Evolutionary conservation across 2,113 vertebrate species (phyloP).

Genomic region (Parotia lawesii): DNA sequence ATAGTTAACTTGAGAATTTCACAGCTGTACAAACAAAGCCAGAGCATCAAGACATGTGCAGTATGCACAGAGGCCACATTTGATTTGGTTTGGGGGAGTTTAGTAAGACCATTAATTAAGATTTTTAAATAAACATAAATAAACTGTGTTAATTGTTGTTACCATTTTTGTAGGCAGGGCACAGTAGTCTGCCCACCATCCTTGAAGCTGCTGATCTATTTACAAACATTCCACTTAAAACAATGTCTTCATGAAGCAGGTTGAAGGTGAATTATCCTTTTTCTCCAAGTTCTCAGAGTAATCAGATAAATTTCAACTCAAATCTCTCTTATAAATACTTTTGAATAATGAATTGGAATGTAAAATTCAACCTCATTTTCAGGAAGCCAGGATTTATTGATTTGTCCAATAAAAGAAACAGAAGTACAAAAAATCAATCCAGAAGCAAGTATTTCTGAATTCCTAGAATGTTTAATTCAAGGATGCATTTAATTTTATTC

Average conservation of each 20-base stretch:
- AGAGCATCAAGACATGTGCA: conserved; percentile 12
- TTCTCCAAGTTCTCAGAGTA: background rate
- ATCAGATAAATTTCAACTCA: background rate
- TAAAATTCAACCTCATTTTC: background rate
- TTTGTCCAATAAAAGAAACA: background rate
- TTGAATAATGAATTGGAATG: background rate
- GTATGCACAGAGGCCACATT: background rate
- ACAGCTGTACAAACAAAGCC: conserved; percentile 60
- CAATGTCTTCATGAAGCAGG: background rate
- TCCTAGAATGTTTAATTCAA: background rate
- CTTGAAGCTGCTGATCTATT: background rate
- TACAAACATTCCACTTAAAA: background rate
- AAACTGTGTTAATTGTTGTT: conserved; percentile 23
- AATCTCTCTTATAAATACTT: background rate
- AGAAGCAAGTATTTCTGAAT: background rate
- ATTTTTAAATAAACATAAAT: conserved; percentile 26
- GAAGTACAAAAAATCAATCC: background rate
- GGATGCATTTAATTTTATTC: background rate
- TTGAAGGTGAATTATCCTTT: background rate
- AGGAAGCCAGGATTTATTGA: background rate
- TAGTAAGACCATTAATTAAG: conserved; percentile 2
- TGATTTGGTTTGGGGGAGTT: conserved; percentile 17
- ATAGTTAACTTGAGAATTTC: conserved; percentile 59
- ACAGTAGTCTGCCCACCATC: background rate
- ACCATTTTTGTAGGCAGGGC: background rate